phyloP scores from a whole-genome alignment of 2,113 vertebrate species.

The Callocephalon fimbriatum region DNA sequence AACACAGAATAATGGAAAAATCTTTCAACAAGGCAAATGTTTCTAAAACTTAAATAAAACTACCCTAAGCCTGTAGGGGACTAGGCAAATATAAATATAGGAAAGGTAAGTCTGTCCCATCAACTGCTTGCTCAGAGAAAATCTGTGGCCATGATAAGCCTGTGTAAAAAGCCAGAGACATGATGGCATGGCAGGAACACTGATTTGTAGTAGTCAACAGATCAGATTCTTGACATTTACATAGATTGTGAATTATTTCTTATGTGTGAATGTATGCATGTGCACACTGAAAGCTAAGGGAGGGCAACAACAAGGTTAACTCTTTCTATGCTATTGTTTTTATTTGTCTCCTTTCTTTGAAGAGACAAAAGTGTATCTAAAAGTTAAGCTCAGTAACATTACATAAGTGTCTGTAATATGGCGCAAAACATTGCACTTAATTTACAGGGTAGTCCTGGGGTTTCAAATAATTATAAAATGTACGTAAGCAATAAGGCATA shows the following conservation, averaged over 20 bases:
- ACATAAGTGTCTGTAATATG: neutral
- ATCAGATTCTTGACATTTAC: constrained; percentile 42
- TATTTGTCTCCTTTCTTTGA: neutral
- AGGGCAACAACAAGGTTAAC: neutral
- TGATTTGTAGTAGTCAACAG: neutral
- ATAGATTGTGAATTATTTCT: constrained; percentile 6
- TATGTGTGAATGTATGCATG: neutral
- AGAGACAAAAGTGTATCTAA: neutral
- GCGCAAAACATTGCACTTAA: neutral
- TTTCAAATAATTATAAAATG: neutral
- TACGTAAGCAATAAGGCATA: neutral
- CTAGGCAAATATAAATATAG: neutral
- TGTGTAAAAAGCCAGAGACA: neutral
- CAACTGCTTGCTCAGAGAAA: neutral
- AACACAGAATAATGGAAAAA: neutral
- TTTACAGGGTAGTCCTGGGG: neutral
- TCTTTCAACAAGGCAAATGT: neutral
- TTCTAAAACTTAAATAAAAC: neutral
- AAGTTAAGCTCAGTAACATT: neutral
- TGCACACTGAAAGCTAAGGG: neutral
- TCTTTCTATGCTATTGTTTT: neutral
- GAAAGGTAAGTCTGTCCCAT: neutral
- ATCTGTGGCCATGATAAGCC: neutral
- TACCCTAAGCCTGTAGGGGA: neutral
- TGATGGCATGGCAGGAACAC: neutral